Evolutionary conservation across 2,113 vertebrate species (phyloP).

Genomic region (Ahaetulla prasina): DNA sequence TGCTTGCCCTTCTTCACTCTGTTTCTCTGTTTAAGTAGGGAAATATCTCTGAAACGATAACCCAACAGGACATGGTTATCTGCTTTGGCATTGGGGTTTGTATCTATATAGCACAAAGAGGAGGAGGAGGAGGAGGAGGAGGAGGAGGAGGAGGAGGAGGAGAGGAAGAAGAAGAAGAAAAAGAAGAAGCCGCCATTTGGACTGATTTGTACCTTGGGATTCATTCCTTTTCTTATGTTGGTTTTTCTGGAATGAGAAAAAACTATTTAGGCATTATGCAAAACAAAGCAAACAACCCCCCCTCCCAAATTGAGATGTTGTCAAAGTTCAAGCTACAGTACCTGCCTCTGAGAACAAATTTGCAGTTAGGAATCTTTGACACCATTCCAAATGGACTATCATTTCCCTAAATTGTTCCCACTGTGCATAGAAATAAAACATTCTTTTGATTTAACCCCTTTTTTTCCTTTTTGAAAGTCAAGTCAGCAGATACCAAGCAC

Average conservation of each 20-base stretch:
- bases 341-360: not conserved
- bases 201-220: conserved; percentile 53
- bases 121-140: too few species aligned
- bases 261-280: not conserved
- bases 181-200: conserved; percentile 20
- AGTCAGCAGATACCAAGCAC: not conserved
- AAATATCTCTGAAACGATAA: not conserved
- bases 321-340: not conserved
- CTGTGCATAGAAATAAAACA: not conserved
- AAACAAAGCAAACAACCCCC: not conserved
- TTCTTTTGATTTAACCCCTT: not conserved
- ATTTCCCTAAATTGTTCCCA: not conserved
- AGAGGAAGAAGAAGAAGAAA: not conserved
- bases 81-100: conserved; percentile 43
- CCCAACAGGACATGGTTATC: not conserved
- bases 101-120: conserved; percentile 59
- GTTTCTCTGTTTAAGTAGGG: not conserved
- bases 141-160: too few species aligned
- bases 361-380: not conserved
- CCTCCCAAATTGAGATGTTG: not conserved
- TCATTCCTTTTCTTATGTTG: conserved; percentile 41
- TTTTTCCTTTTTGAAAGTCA: not conserved
- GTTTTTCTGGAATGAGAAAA: conserved; percentile 31
- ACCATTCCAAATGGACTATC: not conserved
- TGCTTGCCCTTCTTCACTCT: not conserved